phyloP scores from a whole-genome alignment of 2,113 vertebrate genomes.

The Cyanoramphus novaezelandiae region DNA sequence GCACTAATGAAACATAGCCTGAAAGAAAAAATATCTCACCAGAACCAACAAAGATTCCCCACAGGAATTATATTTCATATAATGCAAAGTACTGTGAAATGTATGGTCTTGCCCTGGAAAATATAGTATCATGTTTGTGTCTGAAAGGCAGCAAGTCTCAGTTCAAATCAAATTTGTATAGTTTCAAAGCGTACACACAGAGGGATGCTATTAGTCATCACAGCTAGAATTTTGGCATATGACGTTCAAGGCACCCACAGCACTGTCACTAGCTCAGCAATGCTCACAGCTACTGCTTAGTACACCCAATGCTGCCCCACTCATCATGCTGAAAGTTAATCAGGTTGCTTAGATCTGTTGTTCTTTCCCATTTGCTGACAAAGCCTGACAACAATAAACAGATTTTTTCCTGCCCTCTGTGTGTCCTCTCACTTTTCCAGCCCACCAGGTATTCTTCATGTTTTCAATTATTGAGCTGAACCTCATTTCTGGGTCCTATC shows the following conservation, averaged over 20 bases:
- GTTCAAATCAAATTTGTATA: neutral
- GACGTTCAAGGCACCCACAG: neutral
- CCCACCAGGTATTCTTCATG: neutral
- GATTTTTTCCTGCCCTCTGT: neutral
- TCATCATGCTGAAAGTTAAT: neutral
- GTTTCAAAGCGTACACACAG: neutral
- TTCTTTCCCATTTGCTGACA: neutral
- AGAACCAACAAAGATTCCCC: neutral
- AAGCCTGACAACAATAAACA: neutral
- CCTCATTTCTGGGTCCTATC: neutral
- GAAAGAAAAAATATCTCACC: neutral
- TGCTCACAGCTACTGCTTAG: neutral
- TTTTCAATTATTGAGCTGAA: neutral
- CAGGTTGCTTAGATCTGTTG: neutral
- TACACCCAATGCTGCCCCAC: neutral
- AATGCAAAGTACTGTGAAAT: neutral
- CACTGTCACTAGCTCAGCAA: neutral
- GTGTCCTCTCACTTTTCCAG: neutral
- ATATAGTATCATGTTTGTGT: neutral
- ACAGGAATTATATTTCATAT: neutral
- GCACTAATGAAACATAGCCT: neutral
- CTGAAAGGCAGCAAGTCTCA: neutral
- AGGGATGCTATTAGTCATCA: neutral
- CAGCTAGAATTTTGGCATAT: neutral
- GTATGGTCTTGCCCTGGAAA: neutral